These are phyloP conservation scores for Laticauda laticaudata DNA, from an alignment of 2,113 vertebrate species.

Conservation along the genomic window DNA sequence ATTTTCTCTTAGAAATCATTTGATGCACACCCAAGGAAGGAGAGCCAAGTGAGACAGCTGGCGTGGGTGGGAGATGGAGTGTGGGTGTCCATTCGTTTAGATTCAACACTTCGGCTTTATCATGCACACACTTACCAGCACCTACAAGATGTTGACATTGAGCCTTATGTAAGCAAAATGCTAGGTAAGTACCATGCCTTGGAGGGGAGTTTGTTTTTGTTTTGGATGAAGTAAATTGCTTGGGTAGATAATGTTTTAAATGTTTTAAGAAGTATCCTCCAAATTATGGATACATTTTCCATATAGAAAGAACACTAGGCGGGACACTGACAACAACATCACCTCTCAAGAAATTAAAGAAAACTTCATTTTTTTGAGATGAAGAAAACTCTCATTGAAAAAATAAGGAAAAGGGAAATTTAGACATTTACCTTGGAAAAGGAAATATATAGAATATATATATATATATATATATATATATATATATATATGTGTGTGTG, in stretches of 20 bases:
- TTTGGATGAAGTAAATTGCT: not conserved
- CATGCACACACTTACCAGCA: constrained; percentile 89
- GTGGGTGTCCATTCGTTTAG: constrained; percentile 90
- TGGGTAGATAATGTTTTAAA: not conserved
- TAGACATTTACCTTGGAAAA: not conserved
- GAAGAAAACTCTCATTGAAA: not conserved
- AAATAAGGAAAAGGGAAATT: not conserved
- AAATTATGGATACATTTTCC: not conserved
- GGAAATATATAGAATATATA: too few species aligned
- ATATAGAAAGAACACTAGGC: not conserved
- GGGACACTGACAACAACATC: not conserved
- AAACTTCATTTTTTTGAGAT: not conserved
- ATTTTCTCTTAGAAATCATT: constrained; percentile 80
- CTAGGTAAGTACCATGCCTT: constrained; percentile 74
- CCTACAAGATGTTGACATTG: constrained; percentile 90
- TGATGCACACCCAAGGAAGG: constrained; percentile 88
- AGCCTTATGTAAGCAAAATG: constrained; percentile 94
- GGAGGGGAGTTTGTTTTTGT: not conserved
- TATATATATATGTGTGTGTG: too few species aligned
- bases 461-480: too few species aligned
- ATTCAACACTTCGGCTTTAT: constrained; percentile 88
- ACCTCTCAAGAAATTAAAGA: not conserved
- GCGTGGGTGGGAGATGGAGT: constrained; percentile 89
- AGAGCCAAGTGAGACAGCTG: constrained; percentile 89
- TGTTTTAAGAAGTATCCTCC: not conserved